Evolutionary conservation across 1,140 invertebrate genomes (phyloP).

Genomic region (Drosophila azteca): DNA sequence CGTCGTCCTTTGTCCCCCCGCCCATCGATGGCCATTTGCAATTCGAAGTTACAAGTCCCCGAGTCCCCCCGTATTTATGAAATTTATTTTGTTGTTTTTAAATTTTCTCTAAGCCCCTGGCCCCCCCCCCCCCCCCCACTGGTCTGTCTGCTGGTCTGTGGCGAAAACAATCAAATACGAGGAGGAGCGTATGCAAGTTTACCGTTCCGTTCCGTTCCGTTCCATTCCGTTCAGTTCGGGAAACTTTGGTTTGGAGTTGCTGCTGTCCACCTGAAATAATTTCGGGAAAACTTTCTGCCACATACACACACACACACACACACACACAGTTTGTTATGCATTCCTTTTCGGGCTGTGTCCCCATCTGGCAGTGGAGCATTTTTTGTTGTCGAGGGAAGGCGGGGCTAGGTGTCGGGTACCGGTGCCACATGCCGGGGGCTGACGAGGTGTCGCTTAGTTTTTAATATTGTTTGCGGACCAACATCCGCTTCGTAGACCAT

Average conservation of each 20-base stretch:
- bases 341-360: slow-evolving; percentile 21
- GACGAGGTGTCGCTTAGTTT: slow-evolving; percentile 41
- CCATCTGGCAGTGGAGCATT: slow-evolving; percentile 30
- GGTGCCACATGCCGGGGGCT: slow-evolving; percentile 5
- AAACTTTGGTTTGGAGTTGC: slow-evolving; percentile 71
- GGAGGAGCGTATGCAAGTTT: slow-evolving; percentile 51
- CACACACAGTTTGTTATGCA: slow-evolving; percentile 67
- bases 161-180: slow-evolving; percentile 44
- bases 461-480: slow-evolving; percentile 42
- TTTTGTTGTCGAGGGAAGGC: background rate
- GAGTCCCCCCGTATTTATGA: slow-evolving; percentile 44
- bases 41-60: slow-evolving; percentile 70
- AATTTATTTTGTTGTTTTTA: slow-evolving; percentile 52
- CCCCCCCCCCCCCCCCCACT: no score
- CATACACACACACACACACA: slow-evolving; percentile 60
- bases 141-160: background rate
- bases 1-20: background rate
- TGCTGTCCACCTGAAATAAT: slow-evolving; percentile 64
- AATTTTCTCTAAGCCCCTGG: slow-evolving; percentile 8
- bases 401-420: no score
- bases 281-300: slow-evolving; percentile 57
- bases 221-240: slow-evolving; percentile 30
- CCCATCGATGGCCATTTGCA: slow-evolving; percentile 50
- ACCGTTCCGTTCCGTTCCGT: slow-evolving; percentile 32
- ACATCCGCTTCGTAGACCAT: slow-evolving; percentile 3